Conservation (phyloP, 2,888 invertebrate genomes). For the Zygaena filipendulae region DNA sequence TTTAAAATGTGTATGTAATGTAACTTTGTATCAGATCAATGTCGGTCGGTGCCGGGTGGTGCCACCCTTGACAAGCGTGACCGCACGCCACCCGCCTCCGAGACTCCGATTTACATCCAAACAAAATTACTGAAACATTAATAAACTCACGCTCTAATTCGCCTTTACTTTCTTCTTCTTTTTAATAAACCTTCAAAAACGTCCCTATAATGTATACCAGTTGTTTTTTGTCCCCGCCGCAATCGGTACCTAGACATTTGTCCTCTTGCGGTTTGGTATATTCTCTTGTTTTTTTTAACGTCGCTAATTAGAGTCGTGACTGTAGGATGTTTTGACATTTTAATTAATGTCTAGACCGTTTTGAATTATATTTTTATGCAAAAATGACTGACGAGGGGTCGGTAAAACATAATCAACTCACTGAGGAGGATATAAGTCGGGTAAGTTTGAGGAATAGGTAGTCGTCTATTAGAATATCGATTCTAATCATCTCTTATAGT, state of each 20-base stretch:
- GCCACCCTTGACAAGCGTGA: conserved; percentile 33
- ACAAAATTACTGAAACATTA: conserved; percentile 63
- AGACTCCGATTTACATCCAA: conserved; percentile 31
- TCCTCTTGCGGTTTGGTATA: conserved; percentile 23
- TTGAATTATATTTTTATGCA: too few relatives aligned
- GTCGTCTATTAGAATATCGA: too few relatives aligned
- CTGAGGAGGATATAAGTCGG: conserved; percentile 56
- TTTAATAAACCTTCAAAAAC: conserved; percentile 60
- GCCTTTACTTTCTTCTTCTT: conserved; percentile 58
- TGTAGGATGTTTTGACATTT: conserved; percentile 17
- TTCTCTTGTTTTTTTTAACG: too few relatives aligned
- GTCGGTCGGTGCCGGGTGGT: conserved; percentile 29
- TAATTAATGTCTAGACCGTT: conserved; percentile 15
- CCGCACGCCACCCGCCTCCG: conserved; percentile 39
- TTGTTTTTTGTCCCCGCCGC: conserved; percentile 59
- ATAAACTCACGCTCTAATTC: conserved; percentile 64
- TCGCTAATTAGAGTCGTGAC: conserved; percentile 23
- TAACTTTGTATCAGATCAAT: too few relatives aligned
- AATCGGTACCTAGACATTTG: conserved; percentile 50
- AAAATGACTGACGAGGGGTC: conserved; percentile 31
- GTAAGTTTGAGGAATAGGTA: conserved; percentile 33
- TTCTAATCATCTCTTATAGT: too few relatives aligned
- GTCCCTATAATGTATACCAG: conserved; percentile 53
- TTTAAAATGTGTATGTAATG: too few relatives aligned
- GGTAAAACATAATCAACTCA: conserved; percentile 38